phyloP scores from a whole-genome alignment of 1,140 invertebrate genomes.

The Caerostris darwini region DNA sequence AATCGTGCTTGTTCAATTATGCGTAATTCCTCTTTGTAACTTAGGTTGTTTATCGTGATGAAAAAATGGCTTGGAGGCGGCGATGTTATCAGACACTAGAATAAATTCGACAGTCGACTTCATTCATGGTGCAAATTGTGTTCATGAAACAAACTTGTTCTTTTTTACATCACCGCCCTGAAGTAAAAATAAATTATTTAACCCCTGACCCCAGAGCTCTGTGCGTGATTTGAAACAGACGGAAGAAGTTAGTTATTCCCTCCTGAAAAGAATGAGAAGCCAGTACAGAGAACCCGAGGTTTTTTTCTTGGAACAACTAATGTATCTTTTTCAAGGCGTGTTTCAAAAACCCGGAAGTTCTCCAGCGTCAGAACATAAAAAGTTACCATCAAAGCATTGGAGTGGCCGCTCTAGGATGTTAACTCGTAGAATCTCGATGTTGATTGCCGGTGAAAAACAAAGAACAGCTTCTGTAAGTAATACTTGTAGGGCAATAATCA shows the following conservation, averaged over 20 bases:
- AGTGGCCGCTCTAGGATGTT: too few relatives aligned
- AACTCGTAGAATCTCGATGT: too few relatives aligned
- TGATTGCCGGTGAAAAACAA: too few relatives aligned
- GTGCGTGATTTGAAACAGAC: slow-evolving; percentile 1
- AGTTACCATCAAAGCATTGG: too few relatives aligned
- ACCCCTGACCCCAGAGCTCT: slow-evolving; percentile 1
- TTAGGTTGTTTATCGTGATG: background rate
- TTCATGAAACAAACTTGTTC: slow-evolving; percentile 23
- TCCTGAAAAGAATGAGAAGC: background rate
- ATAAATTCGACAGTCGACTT: background rate
- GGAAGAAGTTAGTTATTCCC: background rate
- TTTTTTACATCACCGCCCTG: background rate
- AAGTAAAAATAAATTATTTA: slow-evolving; percentile 41
- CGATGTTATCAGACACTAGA: slow-evolving; percentile 5
- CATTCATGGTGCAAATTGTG: background rate
- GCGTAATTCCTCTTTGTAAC: too few relatives aligned
- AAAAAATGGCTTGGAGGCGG: background rate
- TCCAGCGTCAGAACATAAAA: background rate
- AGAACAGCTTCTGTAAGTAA: too few relatives aligned
- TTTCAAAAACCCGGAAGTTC: slow-evolving; percentile 24
- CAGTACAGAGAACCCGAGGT: background rate
- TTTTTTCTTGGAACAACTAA: background rate
- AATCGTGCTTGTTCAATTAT: too few relatives aligned
- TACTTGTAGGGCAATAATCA: too few relatives aligned
- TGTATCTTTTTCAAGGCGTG: slow-evolving; percentile 16